A percentile compares a stretch with the other conserved stretches of the same genome.
Conservation (phyloP, 1,140 invertebrate species). For the Onthophagus taurus region DNA sequence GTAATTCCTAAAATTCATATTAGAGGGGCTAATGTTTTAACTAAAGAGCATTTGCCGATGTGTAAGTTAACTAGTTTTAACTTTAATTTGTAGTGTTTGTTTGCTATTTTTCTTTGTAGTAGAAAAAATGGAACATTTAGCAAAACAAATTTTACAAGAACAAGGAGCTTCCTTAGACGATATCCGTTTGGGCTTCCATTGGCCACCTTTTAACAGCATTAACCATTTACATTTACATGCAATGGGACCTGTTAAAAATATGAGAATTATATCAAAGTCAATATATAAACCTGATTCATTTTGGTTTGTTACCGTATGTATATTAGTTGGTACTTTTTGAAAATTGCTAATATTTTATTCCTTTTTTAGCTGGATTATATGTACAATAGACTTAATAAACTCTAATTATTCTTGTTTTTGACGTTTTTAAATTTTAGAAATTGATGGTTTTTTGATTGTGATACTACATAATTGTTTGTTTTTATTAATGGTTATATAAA, state of each 20-base stretch:
- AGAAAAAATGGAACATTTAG: constrained; percentile 49
- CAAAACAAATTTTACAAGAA: constrained; percentile 44
- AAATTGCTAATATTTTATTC: no score
- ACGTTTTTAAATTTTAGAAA: no score
- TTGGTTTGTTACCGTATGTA: constrained; percentile 76
- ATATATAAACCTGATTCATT: constrained; percentile 66
- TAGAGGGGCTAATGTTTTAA: constrained; percentile 58
- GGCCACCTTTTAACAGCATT: constrained; percentile 81
- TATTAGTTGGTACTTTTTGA: neutral
- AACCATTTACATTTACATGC: constrained; percentile 80
- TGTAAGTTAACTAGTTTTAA: constrained; percentile 43
- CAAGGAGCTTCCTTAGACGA: constrained; percentile 45
- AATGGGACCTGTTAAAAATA: constrained; percentile 69
- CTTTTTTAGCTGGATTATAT: constrained; percentile 4
- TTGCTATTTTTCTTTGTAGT: constrained; percentile 38
- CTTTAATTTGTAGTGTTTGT: neutral
- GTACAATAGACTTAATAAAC: no score
- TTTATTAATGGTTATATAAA: no score
- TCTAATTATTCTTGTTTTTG: no score
- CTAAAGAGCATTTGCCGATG: constrained; percentile 50
- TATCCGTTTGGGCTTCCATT: constrained; percentile 75
- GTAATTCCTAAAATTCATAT: constrained; percentile 72
- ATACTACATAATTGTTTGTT: no score
- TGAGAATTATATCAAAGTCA: constrained; percentile 55
- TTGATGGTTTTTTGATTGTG: no score